Base-by-base conservation (phyloP, 2,797 vertebrate genomes). In the Sebastolobus alascanus region DNA sequence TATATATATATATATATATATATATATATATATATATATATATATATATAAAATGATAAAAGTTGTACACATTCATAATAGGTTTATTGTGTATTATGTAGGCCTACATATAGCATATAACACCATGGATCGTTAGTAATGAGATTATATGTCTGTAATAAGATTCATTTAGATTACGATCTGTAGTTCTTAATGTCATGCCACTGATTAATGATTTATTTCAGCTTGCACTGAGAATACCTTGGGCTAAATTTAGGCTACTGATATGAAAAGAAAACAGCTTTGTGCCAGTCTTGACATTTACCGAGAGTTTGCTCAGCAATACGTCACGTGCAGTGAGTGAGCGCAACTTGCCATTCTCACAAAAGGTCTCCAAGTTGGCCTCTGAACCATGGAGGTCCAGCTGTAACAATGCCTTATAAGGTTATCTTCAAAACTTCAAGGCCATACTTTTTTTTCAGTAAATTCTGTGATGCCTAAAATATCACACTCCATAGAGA, bases 261-360 rank as follows among this genome's bases (percentile, higher is more conserved):
- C 38, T 18, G 22, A n/a, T 33, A 16, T 11, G 67, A 67, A 63
- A 59, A 38, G 20, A 80, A 67, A 33, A 65, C 35, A 74, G 52
- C 58, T 65, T 61, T 31, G 22, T 71, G 58, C 27, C 40, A 27
- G 25, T 64, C 70, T 43, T 82, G 63, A 71, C 54, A 76, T 69
- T 61, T 46, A 55, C 13, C 6, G 0, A 22, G 14, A 52, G 18
- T 40, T 60, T 59, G 33, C 33, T 6, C 33, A 43, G 7, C 31
- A 29, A 4, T 50, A 6, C 4, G 11, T 31, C 14, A 50, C 38
- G n/a, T 35, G 43, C 46, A 50, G 35, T 35, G 2, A 40, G 22
- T 55, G 12, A 55, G 5, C 2, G 25, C 12, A 38, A 33, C 31
- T 43, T 76, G 56, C 46, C 55, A 52, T 80, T 77, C 73, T 27